A percentile compares a stretch with the other conserved stretches of the same genome.
Evolutionary conservation across 2,113 vertebrate species (phyloP).

Genomic region (Sciurus niger): DNA sequence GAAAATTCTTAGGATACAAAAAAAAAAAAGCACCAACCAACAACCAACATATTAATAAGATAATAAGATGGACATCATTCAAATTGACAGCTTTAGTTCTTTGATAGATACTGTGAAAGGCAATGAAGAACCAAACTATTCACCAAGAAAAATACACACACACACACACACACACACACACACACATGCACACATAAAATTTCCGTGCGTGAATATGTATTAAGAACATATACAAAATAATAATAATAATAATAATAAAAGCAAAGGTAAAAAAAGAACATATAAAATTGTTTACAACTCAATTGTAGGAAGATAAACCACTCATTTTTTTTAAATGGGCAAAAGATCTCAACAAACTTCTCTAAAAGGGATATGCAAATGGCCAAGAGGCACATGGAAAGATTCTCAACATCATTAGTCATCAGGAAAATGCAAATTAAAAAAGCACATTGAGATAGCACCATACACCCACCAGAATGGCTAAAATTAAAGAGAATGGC

Average conservation of each 20-base stretch:
- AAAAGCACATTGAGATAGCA: constrained; percentile 65
- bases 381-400: constrained; percentile 49
- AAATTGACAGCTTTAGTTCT: constrained; percentile 23
- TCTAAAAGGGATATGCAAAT: constrained; percentile 65
- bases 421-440: constrained; percentile 70
- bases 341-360: constrained; percentile 39
- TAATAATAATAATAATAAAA: too few species aligned
- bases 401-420: constrained; percentile 69
- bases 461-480: constrained; percentile 56
- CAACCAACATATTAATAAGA: constrained; percentile 12
- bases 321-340: constrained; percentile 11
- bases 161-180: neutral
- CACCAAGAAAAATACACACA: neutral
- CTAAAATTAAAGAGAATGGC: constrained; percentile 76
- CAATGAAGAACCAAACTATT: neutral
- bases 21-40: neutral
- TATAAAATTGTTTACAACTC: constrained; percentile 49
- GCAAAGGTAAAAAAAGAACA: neutral
- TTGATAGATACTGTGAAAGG: neutral
- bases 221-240: neutral
- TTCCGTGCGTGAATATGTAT: neutral
- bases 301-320: constrained; percentile 28
- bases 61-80: neutral
- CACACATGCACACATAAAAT: neutral
- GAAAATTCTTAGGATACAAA: neutral